Evolutionary conservation across 2,113 vertebrate species (phyloP).

Genomic region (Osmerus mordax): DNA sequence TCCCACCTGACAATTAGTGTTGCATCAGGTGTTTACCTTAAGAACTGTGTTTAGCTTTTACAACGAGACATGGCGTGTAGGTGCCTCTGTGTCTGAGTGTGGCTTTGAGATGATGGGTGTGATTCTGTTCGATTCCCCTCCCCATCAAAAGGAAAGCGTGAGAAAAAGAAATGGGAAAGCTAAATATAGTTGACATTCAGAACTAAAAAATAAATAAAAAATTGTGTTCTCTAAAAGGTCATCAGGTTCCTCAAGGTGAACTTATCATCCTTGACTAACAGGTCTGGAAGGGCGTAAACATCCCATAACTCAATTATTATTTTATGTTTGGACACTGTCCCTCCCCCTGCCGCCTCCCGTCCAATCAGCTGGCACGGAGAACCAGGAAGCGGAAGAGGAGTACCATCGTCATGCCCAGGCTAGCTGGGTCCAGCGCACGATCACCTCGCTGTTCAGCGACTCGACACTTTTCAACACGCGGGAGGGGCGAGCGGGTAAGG

Average conservation of each 20-base stretch:
- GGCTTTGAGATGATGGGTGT: background rate
- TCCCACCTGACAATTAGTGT: background rate
- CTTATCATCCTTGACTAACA: too few relatives aligned
- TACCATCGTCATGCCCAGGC: slow-evolving; percentile 74
- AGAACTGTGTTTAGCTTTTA: background rate
- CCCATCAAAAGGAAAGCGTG: too few relatives aligned
- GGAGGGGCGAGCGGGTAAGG: slow-evolving; percentile 93
- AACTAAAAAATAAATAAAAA: too few relatives aligned
- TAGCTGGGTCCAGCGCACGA: slow-evolving; percentile 91
- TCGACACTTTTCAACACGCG: slow-evolving; percentile 89
- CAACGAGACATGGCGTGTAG: background rate
- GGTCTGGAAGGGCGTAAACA: background rate
- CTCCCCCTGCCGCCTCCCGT: background rate
- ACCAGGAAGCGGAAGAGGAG: slow-evolving; percentile 70
- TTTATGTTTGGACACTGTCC: background rate
- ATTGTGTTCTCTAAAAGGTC: too few relatives aligned
- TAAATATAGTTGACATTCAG: too few relatives aligned
- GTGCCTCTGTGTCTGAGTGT: background rate
- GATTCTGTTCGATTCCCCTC: background rate
- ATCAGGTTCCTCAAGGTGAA: too few relatives aligned
- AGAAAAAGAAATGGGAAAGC: too few relatives aligned
- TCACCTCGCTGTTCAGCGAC: slow-evolving; percentile 88
- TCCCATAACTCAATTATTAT: background rate
- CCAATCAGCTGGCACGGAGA: slow-evolving; percentile 75
- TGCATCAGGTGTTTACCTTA: background rate